phyloP scores from a whole-genome alignment of 2,113 vertebrate genomes.

The Nerophis ophidion region DNA sequence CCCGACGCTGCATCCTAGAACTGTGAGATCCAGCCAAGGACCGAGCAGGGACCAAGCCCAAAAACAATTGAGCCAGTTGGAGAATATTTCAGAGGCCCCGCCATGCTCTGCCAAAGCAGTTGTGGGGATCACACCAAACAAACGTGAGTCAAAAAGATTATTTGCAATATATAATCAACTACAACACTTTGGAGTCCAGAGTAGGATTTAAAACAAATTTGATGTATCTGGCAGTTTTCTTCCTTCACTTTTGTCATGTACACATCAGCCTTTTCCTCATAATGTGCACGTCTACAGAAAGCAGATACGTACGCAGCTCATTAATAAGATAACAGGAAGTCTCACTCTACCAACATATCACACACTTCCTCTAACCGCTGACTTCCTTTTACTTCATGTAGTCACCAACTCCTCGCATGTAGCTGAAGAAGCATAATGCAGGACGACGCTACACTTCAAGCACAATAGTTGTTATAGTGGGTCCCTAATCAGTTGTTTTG shows the following conservation, averaged over 20 bases:
- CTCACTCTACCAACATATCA: conserved; percentile 41
- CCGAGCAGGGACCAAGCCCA: conserved; percentile 18
- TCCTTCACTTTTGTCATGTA: conserved; percentile 5
- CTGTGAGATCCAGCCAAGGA: conserved; percentile 2
- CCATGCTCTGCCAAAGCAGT: conserved; percentile 32
- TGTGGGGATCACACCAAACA: conserved; percentile 49
- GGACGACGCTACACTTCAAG: too few relatives aligned
- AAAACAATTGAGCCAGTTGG: conserved; percentile 42
- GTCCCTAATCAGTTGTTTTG: background rate
- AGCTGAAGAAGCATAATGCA: background rate
- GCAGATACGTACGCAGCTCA: conserved; percentile 23
- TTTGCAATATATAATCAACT: background rate
- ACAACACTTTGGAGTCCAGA: background rate
- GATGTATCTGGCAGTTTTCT: conserved; percentile 3
- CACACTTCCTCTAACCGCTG: background rate
- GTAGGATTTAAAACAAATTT: background rate
- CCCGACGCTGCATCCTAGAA: background rate
- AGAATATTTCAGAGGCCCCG: conserved; percentile 37
- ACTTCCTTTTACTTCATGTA: background rate
- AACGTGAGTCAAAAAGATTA: conserved; percentile 54
- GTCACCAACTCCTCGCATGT: conserved; percentile 1
- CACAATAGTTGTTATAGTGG: background rate
- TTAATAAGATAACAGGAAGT: conserved; percentile 54
- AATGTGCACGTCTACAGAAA: conserved; percentile 1
- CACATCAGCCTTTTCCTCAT: conserved; percentile 12